phyloP scores from a whole-genome alignment of 1,140 invertebrate species.

The Brachionus angularis region DNA sequence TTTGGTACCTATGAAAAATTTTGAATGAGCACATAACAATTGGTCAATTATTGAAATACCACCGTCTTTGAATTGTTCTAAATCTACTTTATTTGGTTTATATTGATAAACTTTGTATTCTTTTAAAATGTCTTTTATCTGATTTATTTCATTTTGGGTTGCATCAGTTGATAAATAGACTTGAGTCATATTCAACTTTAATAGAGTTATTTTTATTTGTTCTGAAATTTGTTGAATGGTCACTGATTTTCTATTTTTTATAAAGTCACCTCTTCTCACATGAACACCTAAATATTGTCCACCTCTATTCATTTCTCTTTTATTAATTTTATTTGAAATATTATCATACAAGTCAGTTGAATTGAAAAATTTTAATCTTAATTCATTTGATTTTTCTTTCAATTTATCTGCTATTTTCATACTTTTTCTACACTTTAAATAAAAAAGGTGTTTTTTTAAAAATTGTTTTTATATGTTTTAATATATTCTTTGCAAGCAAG shows the following conservation, averaged over 20 bases:
- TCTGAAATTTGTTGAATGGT: slow-evolving; percentile 68
- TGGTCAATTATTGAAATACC: slow-evolving; percentile 90
- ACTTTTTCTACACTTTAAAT: slow-evolving; percentile 30
- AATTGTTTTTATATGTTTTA: no score
- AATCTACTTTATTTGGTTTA: slow-evolving; percentile 54
- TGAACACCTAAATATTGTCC: slow-evolving; percentile 75
- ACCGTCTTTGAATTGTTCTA: slow-evolving; percentile 64
- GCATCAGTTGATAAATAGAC: slow-evolving; percentile 55
- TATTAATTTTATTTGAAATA: slow-evolving; percentile 62
- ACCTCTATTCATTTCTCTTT: slow-evolving; percentile 67
- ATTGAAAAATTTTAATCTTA: slow-evolving; percentile 66
- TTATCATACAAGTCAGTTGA: slow-evolving; percentile 66
- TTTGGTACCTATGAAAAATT: slow-evolving; percentile 81
- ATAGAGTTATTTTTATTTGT: slow-evolving; percentile 66
- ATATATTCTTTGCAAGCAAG: no score
- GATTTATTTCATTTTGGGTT: slow-evolving; percentile 59
- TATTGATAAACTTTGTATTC: slow-evolving; percentile 61
- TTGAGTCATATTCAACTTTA: slow-evolving; percentile 66
- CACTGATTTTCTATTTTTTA: slow-evolving; percentile 54
- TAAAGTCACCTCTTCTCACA: slow-evolving; percentile 77
- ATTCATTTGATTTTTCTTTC: slow-evolving; percentile 57
- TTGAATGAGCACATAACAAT: slow-evolving; percentile 82
- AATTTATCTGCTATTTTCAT: neutral
- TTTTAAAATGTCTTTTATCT: slow-evolving; percentile 58
- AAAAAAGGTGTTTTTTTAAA: no score